Conservation (phyloP, 2,113 vertebrate species). For the Athene noctua region DNA sequence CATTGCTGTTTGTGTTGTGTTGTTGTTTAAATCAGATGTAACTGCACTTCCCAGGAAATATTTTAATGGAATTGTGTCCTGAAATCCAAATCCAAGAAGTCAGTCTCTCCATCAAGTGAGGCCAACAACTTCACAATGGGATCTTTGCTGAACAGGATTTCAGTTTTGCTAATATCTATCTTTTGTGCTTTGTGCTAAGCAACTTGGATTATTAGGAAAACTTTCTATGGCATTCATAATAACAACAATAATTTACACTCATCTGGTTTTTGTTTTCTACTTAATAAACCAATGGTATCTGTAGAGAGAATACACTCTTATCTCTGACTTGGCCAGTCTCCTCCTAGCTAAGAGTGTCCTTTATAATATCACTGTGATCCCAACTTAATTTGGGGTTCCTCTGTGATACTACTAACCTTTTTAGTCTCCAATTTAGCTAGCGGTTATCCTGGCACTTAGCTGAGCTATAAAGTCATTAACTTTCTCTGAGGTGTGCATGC, state of each 20-base stretch:
- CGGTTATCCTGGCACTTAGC: background rate
- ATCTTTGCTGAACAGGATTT: background rate
- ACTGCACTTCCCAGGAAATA: background rate
- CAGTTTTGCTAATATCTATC: background rate
- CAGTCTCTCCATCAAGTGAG: background rate
- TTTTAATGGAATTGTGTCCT: background rate
- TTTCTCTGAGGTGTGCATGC: background rate
- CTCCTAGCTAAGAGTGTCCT: background rate
- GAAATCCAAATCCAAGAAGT: background rate
- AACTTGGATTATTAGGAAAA: background rate
- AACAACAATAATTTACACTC: background rate
- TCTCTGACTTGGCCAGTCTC: background rate
- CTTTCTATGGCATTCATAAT: background rate
- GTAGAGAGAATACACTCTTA: background rate
- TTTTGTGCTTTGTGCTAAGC: background rate
- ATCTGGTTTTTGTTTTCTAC: background rate
- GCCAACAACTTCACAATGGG: background rate
- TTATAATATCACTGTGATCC: background rate
- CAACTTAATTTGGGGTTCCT: background rate
- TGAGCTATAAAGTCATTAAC: background rate
- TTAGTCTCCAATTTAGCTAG: background rate
- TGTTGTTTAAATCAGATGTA: background rate
- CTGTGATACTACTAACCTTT: background rate
- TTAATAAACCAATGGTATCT: background rate
- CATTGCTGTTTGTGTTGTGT: background rate